A percentile compares a stretch with the other conserved stretches of the same genome.
Conservation (phyloP, 2,888 invertebrate species). For the Taphrorychus bicolor region DNA sequence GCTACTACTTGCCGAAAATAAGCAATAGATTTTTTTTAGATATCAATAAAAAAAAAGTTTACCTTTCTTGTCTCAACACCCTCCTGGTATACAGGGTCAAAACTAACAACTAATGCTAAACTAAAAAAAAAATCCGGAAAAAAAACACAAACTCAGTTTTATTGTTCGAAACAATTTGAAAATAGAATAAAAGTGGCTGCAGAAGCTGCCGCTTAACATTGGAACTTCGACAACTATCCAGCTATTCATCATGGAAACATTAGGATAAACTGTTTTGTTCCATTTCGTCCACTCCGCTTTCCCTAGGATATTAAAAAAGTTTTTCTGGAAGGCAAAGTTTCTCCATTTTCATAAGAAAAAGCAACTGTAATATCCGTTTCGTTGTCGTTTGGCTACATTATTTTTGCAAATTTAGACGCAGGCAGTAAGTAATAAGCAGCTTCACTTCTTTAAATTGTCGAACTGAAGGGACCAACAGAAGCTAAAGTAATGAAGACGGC, state of each 20-base stretch:
- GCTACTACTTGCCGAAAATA: too few species aligned
- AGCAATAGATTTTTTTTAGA: too few species aligned
- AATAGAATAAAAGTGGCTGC: too few species aligned
- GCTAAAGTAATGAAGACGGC: constrained; percentile 8
- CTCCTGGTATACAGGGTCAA: too few species aligned
- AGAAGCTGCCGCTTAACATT: not conserved
- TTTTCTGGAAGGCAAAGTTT: not conserved
- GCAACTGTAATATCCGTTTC: too few species aligned
- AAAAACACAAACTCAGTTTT: too few species aligned
- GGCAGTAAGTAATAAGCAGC: not conserved
- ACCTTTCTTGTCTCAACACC: too few species aligned
- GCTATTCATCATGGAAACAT: not conserved
- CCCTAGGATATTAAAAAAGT: constrained; percentile 1
- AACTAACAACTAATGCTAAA: too few species aligned
- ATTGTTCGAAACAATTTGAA: too few species aligned
- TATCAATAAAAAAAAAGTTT: too few species aligned
- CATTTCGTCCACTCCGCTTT: not conserved
- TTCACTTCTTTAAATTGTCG: not conserved
- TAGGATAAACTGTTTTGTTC: not conserved
- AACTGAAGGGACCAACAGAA: not conserved
- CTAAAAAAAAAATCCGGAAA: too few species aligned
- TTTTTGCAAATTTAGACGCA: not conserved
- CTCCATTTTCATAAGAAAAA: not conserved
- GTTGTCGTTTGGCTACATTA: not conserved
- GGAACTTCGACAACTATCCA: not conserved